phyloP scores from a whole-genome alignment of 2,797 vertebrate genomes.

The Sebastes cheni region DNA sequence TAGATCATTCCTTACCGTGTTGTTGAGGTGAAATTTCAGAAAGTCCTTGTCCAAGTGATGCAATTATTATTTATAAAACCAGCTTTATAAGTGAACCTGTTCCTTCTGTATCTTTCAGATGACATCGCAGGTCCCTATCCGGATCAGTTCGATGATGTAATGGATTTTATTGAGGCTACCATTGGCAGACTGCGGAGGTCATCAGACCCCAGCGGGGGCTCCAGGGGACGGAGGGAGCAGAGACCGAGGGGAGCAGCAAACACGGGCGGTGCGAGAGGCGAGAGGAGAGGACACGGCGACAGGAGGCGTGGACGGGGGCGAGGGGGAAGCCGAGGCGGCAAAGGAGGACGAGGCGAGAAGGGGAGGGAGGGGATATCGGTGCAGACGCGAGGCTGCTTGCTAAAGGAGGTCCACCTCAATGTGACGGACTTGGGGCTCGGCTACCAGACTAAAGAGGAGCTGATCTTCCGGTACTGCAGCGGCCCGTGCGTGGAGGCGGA shows the following conservation, averaged over 20 bases:
- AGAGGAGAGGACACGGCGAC: conserved; percentile 77
- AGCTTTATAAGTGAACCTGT: conserved; percentile 5
- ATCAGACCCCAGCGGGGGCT: conserved; percentile 79
- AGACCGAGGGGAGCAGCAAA: conserved; percentile 83
- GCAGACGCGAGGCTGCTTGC: conserved; percentile 90
- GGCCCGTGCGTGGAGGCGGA: conserved; percentile 93
- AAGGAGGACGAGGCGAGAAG: conserved; percentile 82
- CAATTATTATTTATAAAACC: background rate
- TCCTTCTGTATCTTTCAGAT: conserved; percentile 79
- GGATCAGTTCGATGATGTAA: conserved; percentile 93
- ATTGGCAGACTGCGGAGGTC: conserved; percentile 93
- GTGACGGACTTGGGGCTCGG: conserved; percentile 97
- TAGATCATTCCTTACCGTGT: background rate
- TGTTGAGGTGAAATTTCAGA: background rate
- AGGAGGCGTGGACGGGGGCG: conserved; percentile 74
- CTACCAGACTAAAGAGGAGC: conserved; percentile 97
- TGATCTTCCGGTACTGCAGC: conserved; percentile 97
- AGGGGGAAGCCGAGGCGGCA: conserved; percentile 72
- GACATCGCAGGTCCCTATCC: conserved; percentile 87
- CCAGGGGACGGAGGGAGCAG: conserved; percentile 84
- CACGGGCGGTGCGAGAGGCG: conserved; percentile 76
- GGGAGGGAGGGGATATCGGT: conserved; percentile 77
- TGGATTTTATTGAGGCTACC: conserved; percentile 97
- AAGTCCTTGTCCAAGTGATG: background rate
- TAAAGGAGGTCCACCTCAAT: conserved; percentile 95